Base-by-base conservation (phyloP, 2,888 invertebrate species). In the Calameuta filiformis region DNA sequence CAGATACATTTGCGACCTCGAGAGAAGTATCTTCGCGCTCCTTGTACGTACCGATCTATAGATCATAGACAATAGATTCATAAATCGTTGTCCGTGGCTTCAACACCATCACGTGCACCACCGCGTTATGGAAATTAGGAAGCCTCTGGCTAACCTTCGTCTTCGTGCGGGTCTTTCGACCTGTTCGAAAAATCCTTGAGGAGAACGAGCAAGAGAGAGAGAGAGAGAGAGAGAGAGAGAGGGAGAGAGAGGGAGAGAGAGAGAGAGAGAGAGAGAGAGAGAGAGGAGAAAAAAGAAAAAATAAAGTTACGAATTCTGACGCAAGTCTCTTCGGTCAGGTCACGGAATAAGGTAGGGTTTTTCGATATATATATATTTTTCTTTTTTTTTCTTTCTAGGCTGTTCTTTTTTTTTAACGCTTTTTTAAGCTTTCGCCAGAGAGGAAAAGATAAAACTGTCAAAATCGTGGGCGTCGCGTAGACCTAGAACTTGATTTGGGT, bases 41-140 rank as follows among this genome's bases (percentile, higher is more conserved):
- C 31, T 23, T 31, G 71, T 71, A 71, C 31, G 74, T 35, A 74
- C 37, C 74, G 74, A 34, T 68, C 78, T 37, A 78, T 78, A 78
- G 75, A 78, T 78, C 78, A 78, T 78, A 76, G 76, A 69, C 75
- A 75, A 78, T 78, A 78, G 78, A 78, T 78, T 78, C 78, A 78
- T 78, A 78, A 78, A 78, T 78, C 78, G 78, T 77, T 30, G 31
- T 75, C 35, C 77, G 68, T 56, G 23, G 34, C 37, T 71, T 68
- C 68, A n/a, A 35, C 56, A 73, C 35, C 68, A 35, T 77, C 75
- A 69, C 69, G 69, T 77, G 77, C 75, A 75, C 56, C 74, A 75
- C 75, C 71, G 77, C 77, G 75, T 77, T 77, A 77, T 77, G 77
- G 77, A 77, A 75, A 77, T 77, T 77, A 69, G 69, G 34, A n/a